Evolutionary conservation across 2,797 vertebrate genomes (phyloP), one percentile per base, ranked within the genome.

Genomic region (Lycodopsis pacificus): DNA sequence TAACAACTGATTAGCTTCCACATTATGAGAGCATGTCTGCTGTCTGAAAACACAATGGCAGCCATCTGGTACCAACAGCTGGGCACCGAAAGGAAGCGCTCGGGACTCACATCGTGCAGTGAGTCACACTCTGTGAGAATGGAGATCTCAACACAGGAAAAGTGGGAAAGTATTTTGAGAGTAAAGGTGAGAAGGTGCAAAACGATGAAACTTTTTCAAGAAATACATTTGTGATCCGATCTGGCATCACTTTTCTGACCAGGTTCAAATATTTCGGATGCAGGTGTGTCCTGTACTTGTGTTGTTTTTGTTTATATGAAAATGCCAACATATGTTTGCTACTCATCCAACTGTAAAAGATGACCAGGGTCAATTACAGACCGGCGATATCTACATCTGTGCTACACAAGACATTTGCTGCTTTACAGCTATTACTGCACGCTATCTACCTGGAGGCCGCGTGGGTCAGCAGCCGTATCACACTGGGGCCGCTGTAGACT

Each of bases 1-100:
- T 96, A 97, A 96, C 95, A 96, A 95, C 95, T 96, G 95, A 97
- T 97, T 96, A 96, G 88, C 89, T 93, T 93, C 93, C 91, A 90
- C 90, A 91, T 95, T 95, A 95, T 93, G 92, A 87, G 93, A 94
- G 91, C 94, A 93, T 93, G 94, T 88, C 88, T 71, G 77, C 73
- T 49, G 71, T 79, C 75, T 85, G 77, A 69, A 79, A 85, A 77
- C 53, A 83, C 74, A 82, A 65, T 27, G 67, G 76, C 63, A 38
- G 51, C 56, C 71, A 65, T 68, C 77, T 85, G 88, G 77, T 38
- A 42, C 72, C 69, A 63, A 73, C 84, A 77, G 64, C 84, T 81
- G 86, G 72, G 54, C 9, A 13, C 3, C 1, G 10, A 76, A 36
- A 19, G 48, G n/a, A 40, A 61, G 56, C 0, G 2, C 36, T 56